These are phyloP conservation scores for Beris morrisii DNA, from an alignment of 2,888 invertebrate genomes.

Conservation along the genomic window DNA sequence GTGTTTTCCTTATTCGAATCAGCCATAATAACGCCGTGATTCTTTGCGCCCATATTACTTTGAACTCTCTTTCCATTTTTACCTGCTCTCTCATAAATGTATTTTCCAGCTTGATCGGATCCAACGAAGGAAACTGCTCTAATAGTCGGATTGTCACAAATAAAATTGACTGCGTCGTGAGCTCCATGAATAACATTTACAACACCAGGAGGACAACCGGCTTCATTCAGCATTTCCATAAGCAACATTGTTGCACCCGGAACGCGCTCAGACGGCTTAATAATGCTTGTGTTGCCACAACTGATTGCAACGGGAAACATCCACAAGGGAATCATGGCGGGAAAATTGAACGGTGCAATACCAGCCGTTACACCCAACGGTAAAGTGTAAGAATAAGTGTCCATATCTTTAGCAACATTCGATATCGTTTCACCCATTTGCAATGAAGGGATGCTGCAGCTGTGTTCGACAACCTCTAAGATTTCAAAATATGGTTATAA, in stretches of 20 bases:
- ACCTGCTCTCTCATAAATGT: constrained; percentile 92
- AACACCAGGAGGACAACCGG: constrained; percentile 94
- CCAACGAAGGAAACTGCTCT: constrained; percentile 98
- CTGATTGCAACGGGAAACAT: constrained; percentile 83
- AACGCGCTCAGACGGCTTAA: constrained; percentile 97
- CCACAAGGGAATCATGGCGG: constrained; percentile 99
- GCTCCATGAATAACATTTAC: constrained; percentile 97
- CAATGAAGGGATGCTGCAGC: constrained; percentile 89
- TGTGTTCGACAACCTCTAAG: constrained; percentile 94
- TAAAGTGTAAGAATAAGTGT: constrained; percentile 86
- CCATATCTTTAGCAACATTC: constrained; percentile 89
- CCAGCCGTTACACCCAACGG: constrained; percentile 89
- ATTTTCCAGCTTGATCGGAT: constrained; percentile 92
- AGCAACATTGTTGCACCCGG: constrained; percentile 96
- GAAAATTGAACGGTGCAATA: constrained; percentile 98
- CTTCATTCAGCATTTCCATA: constrained; percentile 88
- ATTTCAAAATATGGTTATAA: neutral
- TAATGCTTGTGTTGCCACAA: constrained; percentile 91
- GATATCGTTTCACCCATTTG: constrained; percentile 91
- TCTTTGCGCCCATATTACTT: constrained; percentile 99
- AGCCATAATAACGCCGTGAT: constrained; percentile 95
- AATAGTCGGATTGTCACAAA: constrained; percentile 95
- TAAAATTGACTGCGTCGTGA: constrained; percentile 93
- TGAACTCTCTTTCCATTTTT: constrained; percentile 94
- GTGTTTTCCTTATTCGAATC: constrained; percentile 98